Conservation (phyloP, 2,797 vertebrate species). For the Brachyalestes nurse region DNA sequence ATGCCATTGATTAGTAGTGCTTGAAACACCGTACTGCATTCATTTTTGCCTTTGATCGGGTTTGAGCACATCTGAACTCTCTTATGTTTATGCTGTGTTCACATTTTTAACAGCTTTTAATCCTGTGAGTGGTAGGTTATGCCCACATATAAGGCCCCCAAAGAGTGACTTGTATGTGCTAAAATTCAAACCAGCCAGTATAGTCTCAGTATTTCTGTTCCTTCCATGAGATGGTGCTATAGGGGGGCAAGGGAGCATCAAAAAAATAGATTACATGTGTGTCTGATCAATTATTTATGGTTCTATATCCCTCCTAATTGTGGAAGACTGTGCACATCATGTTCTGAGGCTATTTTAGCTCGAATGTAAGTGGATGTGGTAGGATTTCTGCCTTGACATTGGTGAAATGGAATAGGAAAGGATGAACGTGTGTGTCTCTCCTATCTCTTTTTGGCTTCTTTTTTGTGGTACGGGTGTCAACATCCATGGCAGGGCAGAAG, state of each 20-base stretch:
- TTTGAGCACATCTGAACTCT: background rate
- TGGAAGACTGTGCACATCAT: background rate
- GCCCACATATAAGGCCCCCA: no score
- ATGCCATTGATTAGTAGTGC: slow-evolving; percentile 12
- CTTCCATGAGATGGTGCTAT: background rate
- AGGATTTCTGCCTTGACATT: background rate
- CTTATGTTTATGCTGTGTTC: background rate
- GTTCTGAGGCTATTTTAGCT: background rate
- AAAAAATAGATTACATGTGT: background rate
- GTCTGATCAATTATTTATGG: background rate
- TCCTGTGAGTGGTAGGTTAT: background rate
- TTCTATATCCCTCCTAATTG: background rate
- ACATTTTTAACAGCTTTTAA: background rate
- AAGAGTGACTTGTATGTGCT: background rate
- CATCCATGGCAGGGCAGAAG: slow-evolving; percentile 25
- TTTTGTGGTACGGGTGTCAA: slow-evolving; percentile 13
- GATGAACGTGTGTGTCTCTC: background rate
- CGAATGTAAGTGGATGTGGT: background rate
- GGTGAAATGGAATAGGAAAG: slow-evolving; percentile 7
- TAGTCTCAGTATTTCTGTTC: background rate
- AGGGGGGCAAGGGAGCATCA: background rate
- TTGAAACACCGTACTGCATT: background rate
- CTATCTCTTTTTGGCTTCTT: background rate
- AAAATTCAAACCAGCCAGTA: background rate
- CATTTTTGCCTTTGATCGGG: background rate